phyloP scores from a whole-genome alignment of 1,140 invertebrate species.

The Orussus abietinus region DNA sequence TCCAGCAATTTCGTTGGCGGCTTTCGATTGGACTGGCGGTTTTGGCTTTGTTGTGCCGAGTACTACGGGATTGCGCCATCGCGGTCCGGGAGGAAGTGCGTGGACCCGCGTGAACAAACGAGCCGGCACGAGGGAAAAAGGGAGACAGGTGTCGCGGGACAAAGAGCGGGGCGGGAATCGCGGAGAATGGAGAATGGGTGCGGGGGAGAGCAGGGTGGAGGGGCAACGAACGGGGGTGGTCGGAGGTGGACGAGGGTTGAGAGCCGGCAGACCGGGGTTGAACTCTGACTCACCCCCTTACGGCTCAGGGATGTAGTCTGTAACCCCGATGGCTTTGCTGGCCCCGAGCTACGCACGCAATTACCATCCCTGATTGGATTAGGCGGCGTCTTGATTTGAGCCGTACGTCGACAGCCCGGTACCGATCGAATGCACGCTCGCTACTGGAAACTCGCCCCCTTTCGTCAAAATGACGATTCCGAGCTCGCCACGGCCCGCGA shows the following conservation, averaged over 20 bases:
- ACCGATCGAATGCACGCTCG: slow-evolving; percentile 25
- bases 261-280: slow-evolving; percentile 25
- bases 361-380: slow-evolving; percentile 52
- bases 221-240: no score
- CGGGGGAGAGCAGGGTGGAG: no score
- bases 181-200: no score
- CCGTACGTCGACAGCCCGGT: slow-evolving; percentile 32
- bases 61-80: not conserved
- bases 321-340: slow-evolving; percentile 25
- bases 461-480: no score
- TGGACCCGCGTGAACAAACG: slow-evolving; percentile 1
- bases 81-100: not conserved
- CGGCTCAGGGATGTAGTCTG: slow-evolving; percentile 17
- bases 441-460: no score
- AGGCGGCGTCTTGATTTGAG: slow-evolving; percentile 47
- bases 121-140: no score
- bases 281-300: slow-evolving; percentile 35
- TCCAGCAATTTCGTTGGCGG: no score
- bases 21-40: not conserved
- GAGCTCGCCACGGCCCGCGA: slow-evolving; percentile 1
- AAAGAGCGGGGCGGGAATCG: no score
- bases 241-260: no score
- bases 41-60: not conserved
- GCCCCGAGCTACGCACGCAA: slow-evolving; percentile 47
- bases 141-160: no score